phyloP scores from a whole-genome alignment of 2,113 vertebrate species.

The Syrrhaptes paradoxus region DNA sequence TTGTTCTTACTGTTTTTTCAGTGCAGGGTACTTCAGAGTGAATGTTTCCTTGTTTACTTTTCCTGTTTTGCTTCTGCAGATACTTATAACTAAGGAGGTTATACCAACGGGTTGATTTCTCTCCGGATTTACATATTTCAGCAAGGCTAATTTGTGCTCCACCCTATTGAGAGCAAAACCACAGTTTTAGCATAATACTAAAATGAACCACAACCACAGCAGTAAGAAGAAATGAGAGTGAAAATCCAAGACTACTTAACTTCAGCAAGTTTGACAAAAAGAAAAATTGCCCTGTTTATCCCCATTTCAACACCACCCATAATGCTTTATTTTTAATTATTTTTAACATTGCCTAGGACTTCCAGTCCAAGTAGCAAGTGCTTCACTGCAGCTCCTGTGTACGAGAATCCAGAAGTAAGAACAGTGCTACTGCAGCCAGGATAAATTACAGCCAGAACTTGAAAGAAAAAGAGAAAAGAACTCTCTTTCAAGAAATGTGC shows the following conservation, averaged over 20 bases:
- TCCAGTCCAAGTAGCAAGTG: not conserved
- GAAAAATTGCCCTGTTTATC: not conserved
- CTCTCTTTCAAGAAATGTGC: not conserved
- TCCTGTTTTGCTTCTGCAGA: conserved; percentile 79
- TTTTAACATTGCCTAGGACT: not conserved
- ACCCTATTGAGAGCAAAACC: conserved; percentile 74
- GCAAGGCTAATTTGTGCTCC: conserved; percentile 96
- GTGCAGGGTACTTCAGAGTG: conserved; percentile 38
- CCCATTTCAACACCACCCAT: not conserved
- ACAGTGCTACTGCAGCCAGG: conserved; percentile 17
- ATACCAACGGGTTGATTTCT: conserved; percentile 88
- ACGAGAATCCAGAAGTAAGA: not conserved
- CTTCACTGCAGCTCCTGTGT: not conserved
- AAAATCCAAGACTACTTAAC: not conserved
- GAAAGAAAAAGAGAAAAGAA: conserved; percentile 46
- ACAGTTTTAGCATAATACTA: not conserved
- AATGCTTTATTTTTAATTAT: not conserved
- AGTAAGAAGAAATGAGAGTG: not conserved
- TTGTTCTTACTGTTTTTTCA: conserved; percentile 70
- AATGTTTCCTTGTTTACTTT: conserved; percentile 61
- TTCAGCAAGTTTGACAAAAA: not conserved
- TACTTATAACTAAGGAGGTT: conserved; percentile 89
- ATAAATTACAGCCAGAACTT: conserved; percentile 49
- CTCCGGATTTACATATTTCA: conserved; percentile 84
- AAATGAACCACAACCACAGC: not conserved